Base-by-base conservation (phyloP, 2,888 invertebrate species). In the Atethmia centrago region DNA sequence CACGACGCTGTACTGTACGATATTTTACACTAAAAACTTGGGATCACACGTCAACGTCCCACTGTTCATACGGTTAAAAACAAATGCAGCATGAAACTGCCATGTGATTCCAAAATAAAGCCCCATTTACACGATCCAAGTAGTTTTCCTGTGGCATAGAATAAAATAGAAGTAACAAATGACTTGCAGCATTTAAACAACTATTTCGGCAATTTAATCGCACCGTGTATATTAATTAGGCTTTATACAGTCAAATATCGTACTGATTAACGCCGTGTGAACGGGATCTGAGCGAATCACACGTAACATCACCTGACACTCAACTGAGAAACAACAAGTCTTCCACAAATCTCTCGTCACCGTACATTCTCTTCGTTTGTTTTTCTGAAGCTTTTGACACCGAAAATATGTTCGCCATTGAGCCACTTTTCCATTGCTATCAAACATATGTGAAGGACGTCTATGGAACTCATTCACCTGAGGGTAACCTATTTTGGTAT, bases 381-480 rank as follows among this genome's bases (percentile, higher is more conserved):
- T 85, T 84, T 84, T 36, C 66, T 76, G 68, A 77, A 73, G 77
- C 83, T 87, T 84, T 85, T 83, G 84, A 86, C 79, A 83, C 49
- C 75, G 28, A 80, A 80, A 83, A 85, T 71, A 79, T 87, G 82
- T 78, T 80, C 70, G 85, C 83, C 86, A 86, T 87, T 86, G 86
- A 84, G 69, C 82, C 64, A 86, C 42, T 80, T 87, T 77, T 77
- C 67, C 66, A 78, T 78, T 76, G 76, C 71, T 71, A 62, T 68
- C 51, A 61, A 59, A 79, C 59, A 76, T 56, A 45, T 56, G 67
- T 76, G 80, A 84, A 87, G 83, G 85, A 81, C 81, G 79, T 74
- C 71, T 75, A 21, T 49, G 71, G 75, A 74, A 79, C 82, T 76
- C 75, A 79, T 85, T 85, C 84, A 85, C 66, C 69, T 71, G 68